Base-by-base conservation (phyloP, 2,113 vertebrate species). In the Syrrhaptes paradoxus region DNA sequence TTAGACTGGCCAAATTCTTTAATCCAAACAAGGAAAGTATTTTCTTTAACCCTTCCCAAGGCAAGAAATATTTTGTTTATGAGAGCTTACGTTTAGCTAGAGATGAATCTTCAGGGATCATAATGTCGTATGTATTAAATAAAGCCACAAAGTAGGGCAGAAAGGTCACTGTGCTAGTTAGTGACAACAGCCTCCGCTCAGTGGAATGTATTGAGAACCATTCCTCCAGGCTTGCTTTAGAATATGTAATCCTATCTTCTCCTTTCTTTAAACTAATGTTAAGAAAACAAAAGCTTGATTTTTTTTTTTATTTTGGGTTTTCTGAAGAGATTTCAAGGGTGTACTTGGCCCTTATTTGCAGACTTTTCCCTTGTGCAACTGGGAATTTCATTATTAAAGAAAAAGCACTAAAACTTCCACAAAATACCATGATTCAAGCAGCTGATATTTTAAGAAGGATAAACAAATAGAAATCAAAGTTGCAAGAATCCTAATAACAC, bases 381-480 rank as follows among this genome's bases (percentile, higher is more conserved):
- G 16, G 19, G 22, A 91, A 75, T 58, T 59, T 67, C 6, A 29
- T 21, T 81, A 84, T 41, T 90, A 91, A 61, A 90, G 68, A 68
- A 45, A 57, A 71, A 67, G 11, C 0, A 0, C 26, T 74, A 58
- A 68, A 86, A 68, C 19, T 85, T 82, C 26, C 38, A 46, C 28
- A 75, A 58, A 94, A 84, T 43, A 57, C 17, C 32, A 9, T 11
- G 19, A 94, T 86, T 63, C 32, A 31, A 88, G 72, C 10, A 72
- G 43, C 6, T 83, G 85, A 59, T 87, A 67, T 38, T 93, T 77
- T 74, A 38, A 88, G 67, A 93, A 54, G 68, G 72, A 74, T 84
- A 94, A 95, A 94, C 45, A 93, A 94, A 80, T 22, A 89, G 49
- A 73, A 96, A 87, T 89, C 68, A 88, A 90, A 96, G 65, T 83